phyloP scores from a whole-genome alignment of 2,113 vertebrate species.

The Oncorhynchus tshawytscha region DNA sequence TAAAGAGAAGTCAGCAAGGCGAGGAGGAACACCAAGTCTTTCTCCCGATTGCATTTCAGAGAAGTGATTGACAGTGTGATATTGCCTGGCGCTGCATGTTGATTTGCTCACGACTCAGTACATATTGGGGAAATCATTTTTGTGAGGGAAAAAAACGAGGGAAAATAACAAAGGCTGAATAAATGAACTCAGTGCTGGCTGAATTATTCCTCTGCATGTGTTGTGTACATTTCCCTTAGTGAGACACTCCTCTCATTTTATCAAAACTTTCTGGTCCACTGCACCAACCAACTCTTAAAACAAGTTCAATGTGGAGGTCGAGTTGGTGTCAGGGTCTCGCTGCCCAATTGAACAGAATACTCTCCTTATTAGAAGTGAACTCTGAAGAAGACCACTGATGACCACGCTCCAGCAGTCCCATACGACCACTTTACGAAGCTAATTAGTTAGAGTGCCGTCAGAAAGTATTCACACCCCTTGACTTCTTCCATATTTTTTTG shows the following conservation, averaged over 20 bases:
- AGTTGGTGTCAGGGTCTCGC: slow-evolving; percentile 58
- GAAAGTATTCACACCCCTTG: too few species aligned
- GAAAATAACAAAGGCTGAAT: slow-evolving; percentile 13
- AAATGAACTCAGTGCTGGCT: slow-evolving; percentile 16
- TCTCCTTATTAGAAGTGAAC: slow-evolving; percentile 72
- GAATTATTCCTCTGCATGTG: not conserved
- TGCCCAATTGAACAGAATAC: slow-evolving; percentile 47
- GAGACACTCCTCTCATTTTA: not conserved
- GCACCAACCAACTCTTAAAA: slow-evolving; percentile 48
- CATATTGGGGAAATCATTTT: slow-evolving; percentile 40
- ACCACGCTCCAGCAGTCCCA: slow-evolving; percentile 52
- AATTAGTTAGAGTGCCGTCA: not conserved
- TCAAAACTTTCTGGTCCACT: slow-evolving; percentile 30
- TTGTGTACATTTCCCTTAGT: slow-evolving; percentile 28
- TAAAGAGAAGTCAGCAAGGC: slow-evolving; percentile 27
- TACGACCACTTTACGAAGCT: slow-evolving; percentile 53
- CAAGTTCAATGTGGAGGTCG: slow-evolving; percentile 64
- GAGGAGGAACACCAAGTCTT: slow-evolving; percentile 44
- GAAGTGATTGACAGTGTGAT: slow-evolving; percentile 59
- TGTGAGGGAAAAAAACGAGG: not conserved
- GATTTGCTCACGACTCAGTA: slow-evolving; percentile 39
- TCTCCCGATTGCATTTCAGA: slow-evolving; percentile 53
- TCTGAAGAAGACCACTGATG: slow-evolving; percentile 30
- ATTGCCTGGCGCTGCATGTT: slow-evolving; percentile 47
- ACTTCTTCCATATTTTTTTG: too few species aligned